Evolutionary conservation across 2,888 invertebrate species (phyloP).

Genomic region (Dynastes hyllus): DNA sequence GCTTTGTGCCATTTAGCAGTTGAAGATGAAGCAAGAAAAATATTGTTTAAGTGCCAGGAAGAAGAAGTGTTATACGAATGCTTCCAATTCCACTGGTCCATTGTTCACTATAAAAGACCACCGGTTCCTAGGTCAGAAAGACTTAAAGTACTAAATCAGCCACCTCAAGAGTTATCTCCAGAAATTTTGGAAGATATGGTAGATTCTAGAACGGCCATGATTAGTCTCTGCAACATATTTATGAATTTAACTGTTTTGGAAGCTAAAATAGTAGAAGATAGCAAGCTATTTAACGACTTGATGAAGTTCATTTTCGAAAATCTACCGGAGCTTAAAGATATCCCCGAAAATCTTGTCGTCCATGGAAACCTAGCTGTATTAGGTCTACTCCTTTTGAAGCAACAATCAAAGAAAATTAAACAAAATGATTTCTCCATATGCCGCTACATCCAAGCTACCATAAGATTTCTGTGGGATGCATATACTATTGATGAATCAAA

Average conservation of each 20-base stretch:
- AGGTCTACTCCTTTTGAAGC: constrained; percentile 87
- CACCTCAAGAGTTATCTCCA: constrained; percentile 83
- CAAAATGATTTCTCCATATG: constrained; percentile 93
- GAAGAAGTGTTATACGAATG: constrained; percentile 88
- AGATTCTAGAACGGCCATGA: constrained; percentile 88
- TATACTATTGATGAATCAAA: constrained; percentile 92
- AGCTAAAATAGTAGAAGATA: constrained; percentile 86
- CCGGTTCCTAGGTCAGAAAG: constrained; percentile 87
- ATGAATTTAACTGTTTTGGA: constrained; percentile 95
- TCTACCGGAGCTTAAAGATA: constrained; percentile 87
- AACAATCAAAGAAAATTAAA: constrained; percentile 87
- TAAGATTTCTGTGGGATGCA: constrained; percentile 94
- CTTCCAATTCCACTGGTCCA: constrained; percentile 88
- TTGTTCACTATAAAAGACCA: constrained; percentile 89
- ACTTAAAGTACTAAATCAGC: constrained; percentile 82
- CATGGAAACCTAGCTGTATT: constrained; percentile 90
- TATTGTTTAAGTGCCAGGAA: constrained; percentile 84
- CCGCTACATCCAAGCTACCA: constrained; percentile 90
- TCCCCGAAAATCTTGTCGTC: constrained; percentile 87
- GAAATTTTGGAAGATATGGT: constrained; percentile 87
- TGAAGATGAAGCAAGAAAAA: constrained; percentile 89
- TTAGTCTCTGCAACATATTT: constrained; percentile 91
- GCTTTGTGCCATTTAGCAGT: constrained; percentile 93
- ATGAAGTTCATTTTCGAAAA: constrained; percentile 90
- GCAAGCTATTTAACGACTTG: constrained; percentile 83